Evolutionary conservation across 2,113 vertebrate genomes (phyloP), one percentile per base, ranked within the genome.

Genomic region (Syngnathus typhle): DNA sequence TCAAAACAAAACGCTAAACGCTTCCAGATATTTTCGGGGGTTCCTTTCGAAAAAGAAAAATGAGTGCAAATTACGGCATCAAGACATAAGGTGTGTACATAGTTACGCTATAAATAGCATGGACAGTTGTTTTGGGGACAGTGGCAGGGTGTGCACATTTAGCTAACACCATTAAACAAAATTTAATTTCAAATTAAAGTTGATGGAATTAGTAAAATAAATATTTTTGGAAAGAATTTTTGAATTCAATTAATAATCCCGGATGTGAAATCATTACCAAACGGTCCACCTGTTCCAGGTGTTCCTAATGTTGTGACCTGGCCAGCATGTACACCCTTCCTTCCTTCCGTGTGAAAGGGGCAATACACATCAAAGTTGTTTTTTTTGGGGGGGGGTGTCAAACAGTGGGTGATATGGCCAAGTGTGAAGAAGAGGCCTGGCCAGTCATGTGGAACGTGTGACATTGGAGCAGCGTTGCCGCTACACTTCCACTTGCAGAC

Each of bases 401-500:
- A 58, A 58, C 55, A 32, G 5, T 15, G 10, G 10, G 4, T 54
- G 52, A 23, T 54, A 21, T 54, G n/a, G 2, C 13, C 21, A 55
- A 27, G 52, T 27, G 52, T 55, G 52, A 55, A 27, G 52, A 55
- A 27, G 52, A 55, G 52, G 21, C 60, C 41, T 43, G 60, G 39
- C 10, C 43, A 44, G 61, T 43, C 39, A 18, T 86, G 85, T 87
- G 82, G 91, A 85, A 89, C 84, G 73, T 79, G 69, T 87, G 89
- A 90, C 87, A 90, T 83, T 76, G 85, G 83, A 86, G 85, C 86
- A 84, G 67, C 71, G 65, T 70, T 69, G 75, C 75, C 75, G 80
- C 79, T 76, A 88, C 89, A 88, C 88, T 85, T 88, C 77, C 78
- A 77, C 43, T 68, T 68, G 79, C 77, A 64, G 82, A 85, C 69